Conservation (phyloP, 2,113 vertebrate genomes). For the Phalacrocorax aristotelis region DNA sequence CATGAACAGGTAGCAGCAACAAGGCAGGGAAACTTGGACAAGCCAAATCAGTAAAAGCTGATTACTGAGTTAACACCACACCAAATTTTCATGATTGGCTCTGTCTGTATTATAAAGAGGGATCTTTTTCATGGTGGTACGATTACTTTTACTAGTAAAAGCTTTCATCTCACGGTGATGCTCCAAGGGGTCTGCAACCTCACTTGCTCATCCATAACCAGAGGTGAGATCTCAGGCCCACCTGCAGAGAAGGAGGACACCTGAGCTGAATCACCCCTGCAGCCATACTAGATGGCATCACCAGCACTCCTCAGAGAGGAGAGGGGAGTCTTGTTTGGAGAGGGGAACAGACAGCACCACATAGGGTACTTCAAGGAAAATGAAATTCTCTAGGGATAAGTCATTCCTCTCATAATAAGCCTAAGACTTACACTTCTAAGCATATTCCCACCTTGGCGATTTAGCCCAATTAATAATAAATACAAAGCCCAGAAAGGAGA, state of each 20-base stretch:
- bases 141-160: background rate
- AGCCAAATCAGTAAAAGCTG: background rate
- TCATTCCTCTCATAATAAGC: background rate
- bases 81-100: background rate
- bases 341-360: background rate
- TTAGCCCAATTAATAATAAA: background rate
- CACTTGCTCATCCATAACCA: background rate
- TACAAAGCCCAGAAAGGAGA: background rate
- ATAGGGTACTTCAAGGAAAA: background rate
- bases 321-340: background rate
- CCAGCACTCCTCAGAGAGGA: background rate
- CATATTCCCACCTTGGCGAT: background rate
- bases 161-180: background rate
- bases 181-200: background rate
- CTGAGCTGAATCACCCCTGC: background rate
- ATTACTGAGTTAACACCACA: background rate
- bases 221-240: background rate
- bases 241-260: background rate
- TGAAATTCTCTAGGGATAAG: background rate
- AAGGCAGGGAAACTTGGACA: background rate
- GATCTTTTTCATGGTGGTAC: accelerated
- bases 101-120: background rate
- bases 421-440: background rate
- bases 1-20: background rate
- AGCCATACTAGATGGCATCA: background rate